A percentile compares a stretch with the other conserved stretches of the same genome.
Conservation (phyloP, 2,888 invertebrate species). For the Spilosoma lubricipeda region DNA sequence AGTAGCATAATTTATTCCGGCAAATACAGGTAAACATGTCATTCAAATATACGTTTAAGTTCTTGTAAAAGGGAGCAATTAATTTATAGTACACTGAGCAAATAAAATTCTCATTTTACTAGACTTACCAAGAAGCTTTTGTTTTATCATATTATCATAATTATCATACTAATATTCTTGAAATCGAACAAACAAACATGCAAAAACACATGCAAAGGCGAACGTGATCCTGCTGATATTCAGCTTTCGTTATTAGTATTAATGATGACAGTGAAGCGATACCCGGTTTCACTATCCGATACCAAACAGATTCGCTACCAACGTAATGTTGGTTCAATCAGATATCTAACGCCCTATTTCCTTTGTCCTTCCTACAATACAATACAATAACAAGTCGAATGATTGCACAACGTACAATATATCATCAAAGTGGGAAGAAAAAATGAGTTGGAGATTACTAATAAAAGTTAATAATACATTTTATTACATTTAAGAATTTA, state of each 20-base stretch:
- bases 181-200: too few relatives aligned
- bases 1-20: not conserved
- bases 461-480: not conserved
- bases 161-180: too few relatives aligned
- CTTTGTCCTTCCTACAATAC: too few relatives aligned
- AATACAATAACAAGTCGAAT: too few relatives aligned
- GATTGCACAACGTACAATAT: not conserved
- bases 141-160: too few relatives aligned
- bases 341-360: not conserved
- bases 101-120: not conserved
- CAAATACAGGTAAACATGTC: not conserved
- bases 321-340: not conserved
- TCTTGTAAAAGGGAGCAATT: not conserved
- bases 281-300: not conserved
- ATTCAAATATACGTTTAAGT: not conserved
- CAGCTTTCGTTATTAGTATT: too few relatives aligned
- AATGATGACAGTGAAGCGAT: not conserved
- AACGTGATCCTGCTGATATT: too few relatives aligned
- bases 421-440: not conserved
- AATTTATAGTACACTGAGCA: not conserved
- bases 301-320: not conserved
- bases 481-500: too few relatives aligned
- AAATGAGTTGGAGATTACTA: not conserved
- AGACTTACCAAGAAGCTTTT: not conserved
- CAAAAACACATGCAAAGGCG: too few relatives aligned